Percentiles rank a stretch among this genome's conserved stretches.
These are phyloP conservation scores for Drosophila sturtevanti DNA, from an alignment of 1,140 invertebrate genomes.

Conservation along the genomic window DNA sequence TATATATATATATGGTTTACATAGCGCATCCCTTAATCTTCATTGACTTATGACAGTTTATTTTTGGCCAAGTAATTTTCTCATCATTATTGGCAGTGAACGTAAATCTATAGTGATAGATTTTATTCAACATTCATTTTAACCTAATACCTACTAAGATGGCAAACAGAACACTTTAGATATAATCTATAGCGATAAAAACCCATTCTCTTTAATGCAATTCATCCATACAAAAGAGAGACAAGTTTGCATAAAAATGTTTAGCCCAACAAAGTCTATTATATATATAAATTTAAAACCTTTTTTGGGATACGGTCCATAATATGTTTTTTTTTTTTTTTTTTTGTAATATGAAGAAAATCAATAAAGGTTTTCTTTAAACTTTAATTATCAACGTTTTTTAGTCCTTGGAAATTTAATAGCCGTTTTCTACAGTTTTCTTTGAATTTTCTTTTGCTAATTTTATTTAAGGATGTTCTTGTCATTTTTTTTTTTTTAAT, in stretches of 20 bases:
- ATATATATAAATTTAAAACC: too few relatives aligned
- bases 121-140: background rate
- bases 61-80: background rate
- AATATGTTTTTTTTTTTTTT: too few relatives aligned
- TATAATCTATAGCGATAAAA: background rate
- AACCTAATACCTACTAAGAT: too few relatives aligned
- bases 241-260: background rate
- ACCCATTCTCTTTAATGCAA: background rate
- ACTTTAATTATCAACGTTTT: too few relatives aligned
- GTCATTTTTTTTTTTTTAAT: background rate
- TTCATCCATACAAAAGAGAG: background rate
- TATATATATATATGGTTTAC: background rate
- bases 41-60: background rate
- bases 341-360: too few relatives aligned
- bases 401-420: too few relatives aligned
- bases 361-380: too few relatives aligned
- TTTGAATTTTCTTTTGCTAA: too few relatives aligned
- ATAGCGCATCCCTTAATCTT: background rate
- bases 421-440: too few relatives aligned
- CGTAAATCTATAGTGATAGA: background rate
- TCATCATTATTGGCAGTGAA: background rate
- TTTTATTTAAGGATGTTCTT: background rate
- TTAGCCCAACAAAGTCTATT: too few relatives aligned
- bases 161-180: background rate
- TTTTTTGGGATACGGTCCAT: too few relatives aligned